A percentile compares a stretch with the other conserved stretches of the same genome.
Conservation (phyloP, 2,888 invertebrate species). For the Timema cristinae region DNA sequence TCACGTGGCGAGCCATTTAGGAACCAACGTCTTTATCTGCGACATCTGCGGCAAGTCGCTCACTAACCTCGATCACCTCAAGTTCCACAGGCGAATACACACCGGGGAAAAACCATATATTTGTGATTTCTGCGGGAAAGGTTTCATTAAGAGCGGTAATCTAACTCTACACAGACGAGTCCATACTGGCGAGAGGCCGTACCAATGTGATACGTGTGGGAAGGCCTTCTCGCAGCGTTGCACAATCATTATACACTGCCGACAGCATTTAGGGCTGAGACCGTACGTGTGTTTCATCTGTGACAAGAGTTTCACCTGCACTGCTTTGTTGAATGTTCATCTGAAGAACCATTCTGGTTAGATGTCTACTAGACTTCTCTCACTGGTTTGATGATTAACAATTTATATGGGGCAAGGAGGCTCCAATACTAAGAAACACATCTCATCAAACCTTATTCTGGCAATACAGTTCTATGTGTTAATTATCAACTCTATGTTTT, state of each 20-base stretch:
- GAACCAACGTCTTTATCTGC: conserved; percentile 41
- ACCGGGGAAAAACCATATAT: conserved; percentile 28
- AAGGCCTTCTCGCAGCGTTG: conserved; percentile 43
- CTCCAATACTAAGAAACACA: no score
- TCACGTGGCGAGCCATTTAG: conserved; percentile 41
- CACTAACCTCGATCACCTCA: conserved; percentile 15
- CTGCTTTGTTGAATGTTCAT: no score
- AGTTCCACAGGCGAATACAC: conserved; percentile 22
- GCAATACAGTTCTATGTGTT: no score
- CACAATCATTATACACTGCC: conserved; percentile 44
- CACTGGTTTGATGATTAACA: no score
- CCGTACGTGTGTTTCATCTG: conserved; percentile 16
- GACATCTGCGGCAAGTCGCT: conserved; percentile 42
- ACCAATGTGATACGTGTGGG: conserved; percentile 40
- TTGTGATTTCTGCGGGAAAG: conserved; percentile 37
- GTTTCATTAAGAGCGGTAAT: conserved; percentile 36
- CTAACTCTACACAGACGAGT: conserved; percentile 38
- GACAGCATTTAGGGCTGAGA: conserved; percentile 37
- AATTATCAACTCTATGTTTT: no score
- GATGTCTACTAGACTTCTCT: no score
- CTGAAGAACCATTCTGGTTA: no score
- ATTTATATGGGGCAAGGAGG: no score
- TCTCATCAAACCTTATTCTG: no score
- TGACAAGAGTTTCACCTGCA: conserved; percentile 15
- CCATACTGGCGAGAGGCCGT: conserved; percentile 37